Base-by-base conservation (phyloP, 2,113 vertebrate species). In the Archocentrus centrarchus region DNA sequence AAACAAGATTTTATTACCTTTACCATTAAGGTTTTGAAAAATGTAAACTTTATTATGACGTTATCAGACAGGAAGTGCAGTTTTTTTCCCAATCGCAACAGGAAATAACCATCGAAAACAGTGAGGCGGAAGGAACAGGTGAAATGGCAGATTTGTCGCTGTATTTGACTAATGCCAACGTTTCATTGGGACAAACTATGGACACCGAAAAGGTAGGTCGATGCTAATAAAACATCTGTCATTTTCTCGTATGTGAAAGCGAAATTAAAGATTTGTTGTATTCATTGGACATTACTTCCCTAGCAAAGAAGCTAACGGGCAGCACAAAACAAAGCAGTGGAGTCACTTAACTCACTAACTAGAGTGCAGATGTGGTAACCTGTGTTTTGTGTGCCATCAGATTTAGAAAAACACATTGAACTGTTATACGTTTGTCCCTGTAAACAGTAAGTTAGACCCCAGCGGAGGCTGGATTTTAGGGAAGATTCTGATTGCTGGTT, bases 161-260 rank as follows among this genome's bases (percentile, higher is more conserved):
- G 37, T 95, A 80, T 81, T 86, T 96, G 47, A 89, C 92, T 5
- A 96, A 94, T 91, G 82, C 75, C 8, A 95, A 84, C 75, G 84
- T 96, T 79, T 95, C 93, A 24, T 35, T 95, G 59, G 93, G 92
- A 8, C 92, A 93, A 87, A 91, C 80, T 14, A 95, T 96, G 95
- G 96, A 96, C 57, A 83, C 61, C 17, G 94, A 95, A 22, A 94
- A 95, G 93, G 96, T 96, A 37, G 41, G 88, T 90, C 2, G 1
- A 17, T 35, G 7, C 2, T 18, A 4, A 50, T 13, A n/a, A 3
- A 11, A 62, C 32, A 35, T 59, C 11, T 1, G 1, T 4, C 22
- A 6, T 20, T 66, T 77, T 58, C 2, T 1, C 44, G 39, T 75
- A 15, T 64, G 18, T 75, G 4, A 44, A 37, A 3, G 9, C 8